Conservation (phyloP, 2,113 vertebrate species). For the Dicaeum eximium region DNA sequence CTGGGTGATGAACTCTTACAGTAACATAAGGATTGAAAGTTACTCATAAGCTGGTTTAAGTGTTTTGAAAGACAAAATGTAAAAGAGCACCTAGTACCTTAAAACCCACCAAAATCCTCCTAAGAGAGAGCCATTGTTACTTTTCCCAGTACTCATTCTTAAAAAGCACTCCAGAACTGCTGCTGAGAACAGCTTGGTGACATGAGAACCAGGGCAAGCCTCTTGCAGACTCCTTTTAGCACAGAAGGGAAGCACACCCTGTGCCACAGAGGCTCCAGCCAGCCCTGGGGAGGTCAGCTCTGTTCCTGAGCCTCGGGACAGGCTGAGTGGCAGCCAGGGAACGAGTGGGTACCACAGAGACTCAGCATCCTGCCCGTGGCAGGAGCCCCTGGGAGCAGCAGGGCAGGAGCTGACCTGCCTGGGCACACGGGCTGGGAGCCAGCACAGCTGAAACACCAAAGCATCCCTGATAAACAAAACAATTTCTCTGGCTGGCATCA, state of each 20-base stretch:
- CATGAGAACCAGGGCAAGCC: neutral
- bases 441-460: neutral
- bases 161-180: neutral
- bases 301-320: neutral
- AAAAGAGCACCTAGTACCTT: neutral
- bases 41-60: neutral
- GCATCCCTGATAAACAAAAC: neutral
- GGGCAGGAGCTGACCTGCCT: neutral
- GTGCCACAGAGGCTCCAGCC: neutral
- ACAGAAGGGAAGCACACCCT: neutral
- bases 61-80: neutral
- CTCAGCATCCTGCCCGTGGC: accelerated
- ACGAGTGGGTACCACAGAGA: accelerated
- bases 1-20: neutral
- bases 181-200: neutral
- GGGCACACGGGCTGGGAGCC: neutral
- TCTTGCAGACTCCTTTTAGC: neutral
- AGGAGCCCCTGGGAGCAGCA: neutral
- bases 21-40: neutral
- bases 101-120: neutral
- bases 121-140: neutral
- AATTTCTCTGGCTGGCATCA: neutral
- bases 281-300: neutral
- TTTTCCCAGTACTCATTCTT: neutral
- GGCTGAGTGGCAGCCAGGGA: accelerated